Evolutionary conservation across 2,113 vertebrate genomes (phyloP), one percentile per base, ranked within the genome.

Genomic region (Phylloscopus trochiloides): DNA sequence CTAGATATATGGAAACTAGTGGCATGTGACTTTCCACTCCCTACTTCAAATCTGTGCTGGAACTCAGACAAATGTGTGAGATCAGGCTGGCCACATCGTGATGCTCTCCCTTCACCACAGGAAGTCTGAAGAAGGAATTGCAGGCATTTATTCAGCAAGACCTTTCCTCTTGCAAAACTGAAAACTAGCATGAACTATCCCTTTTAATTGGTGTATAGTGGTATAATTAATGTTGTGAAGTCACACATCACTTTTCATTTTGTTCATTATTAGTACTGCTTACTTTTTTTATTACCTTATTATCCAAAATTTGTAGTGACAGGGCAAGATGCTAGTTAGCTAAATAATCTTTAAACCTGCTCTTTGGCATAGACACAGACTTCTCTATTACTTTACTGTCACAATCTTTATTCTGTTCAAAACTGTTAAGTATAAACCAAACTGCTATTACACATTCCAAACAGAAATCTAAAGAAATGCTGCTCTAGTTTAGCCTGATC

Each of bases 61-160:
- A 83, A 83, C 54, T 73, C 3, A 1, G n/a, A 43, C 10, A 4
- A 22, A 32, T 0, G 0, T 2, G 2, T 40, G n/a, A 66, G 74
- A 34, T 58, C 24, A 55, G 40, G n/a, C 19, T 54, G 65, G 31
- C 6, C 8, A 32, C 17, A 34, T 75, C 0, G 0, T 17, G 40
- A 57, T 73, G 36, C 13, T 50, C 22, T 31, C 31, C 28, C 32
- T 80, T 73, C 45, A 32, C 3, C 0, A n/a, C 25, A 68, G 7
- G 3, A 59, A 55, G 6, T 36, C 16, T 50, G 22, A 58, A 1
- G 0, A 4, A 78, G 8, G 29, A 86, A 67, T 16, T 63, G 24
- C 34, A 67, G 17, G 10, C 17, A 38, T 88, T 74, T 42, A 61
- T 38, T 73, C n/a, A n/a, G 7, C 17, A 45, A 40, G 36, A 4